Evolutionary conservation across 1,140 invertebrate genomes (phyloP).

Genomic region (Battus philenor): DNA sequence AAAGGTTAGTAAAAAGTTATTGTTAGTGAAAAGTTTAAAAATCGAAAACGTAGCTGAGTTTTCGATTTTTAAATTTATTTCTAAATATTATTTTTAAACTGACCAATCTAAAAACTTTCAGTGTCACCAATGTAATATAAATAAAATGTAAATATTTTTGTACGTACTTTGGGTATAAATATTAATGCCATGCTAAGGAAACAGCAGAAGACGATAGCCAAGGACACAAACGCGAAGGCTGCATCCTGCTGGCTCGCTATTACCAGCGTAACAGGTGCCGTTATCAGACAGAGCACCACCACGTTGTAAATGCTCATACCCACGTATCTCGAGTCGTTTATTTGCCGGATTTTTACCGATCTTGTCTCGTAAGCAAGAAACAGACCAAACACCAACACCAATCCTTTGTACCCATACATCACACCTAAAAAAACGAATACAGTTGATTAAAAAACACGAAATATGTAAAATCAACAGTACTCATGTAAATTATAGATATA

Average conservation of each 20-base stretch:
- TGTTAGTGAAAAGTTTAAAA: too few relatives aligned
- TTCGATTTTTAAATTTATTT: too few relatives aligned
- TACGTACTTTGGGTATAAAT: slow-evolving; percentile 93
- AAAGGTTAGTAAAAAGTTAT: too few relatives aligned
- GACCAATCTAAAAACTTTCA: too few relatives aligned
- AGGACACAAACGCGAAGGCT: slow-evolving; percentile 95
- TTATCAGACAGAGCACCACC: slow-evolving; percentile 97
- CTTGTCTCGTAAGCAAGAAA: slow-evolving; percentile 98
- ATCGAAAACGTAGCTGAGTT: too few relatives aligned
- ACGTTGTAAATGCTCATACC: slow-evolving; percentile 99
- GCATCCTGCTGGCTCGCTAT: slow-evolving; percentile 98
- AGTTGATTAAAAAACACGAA: too few relatives aligned
- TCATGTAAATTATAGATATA: too few relatives aligned
- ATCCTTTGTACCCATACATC: slow-evolving; percentile 97
- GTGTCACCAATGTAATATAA: too few relatives aligned
- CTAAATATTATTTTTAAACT: too few relatives aligned
- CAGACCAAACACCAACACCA: slow-evolving; percentile 96
- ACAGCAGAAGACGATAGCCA: slow-evolving; percentile 97
- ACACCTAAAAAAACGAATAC: slow-evolving; percentile 82
- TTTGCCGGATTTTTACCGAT: slow-evolving; percentile 95
- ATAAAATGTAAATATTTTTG: too few relatives aligned
- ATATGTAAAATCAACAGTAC: too few relatives aligned
- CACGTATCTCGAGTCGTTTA: slow-evolving; percentile 97
- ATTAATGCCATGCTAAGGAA: slow-evolving; percentile 98
- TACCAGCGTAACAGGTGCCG: slow-evolving; percentile 96